A percentile compares a stretch with the other conserved stretches of the same genome.
Evolutionary conservation across 2,113 vertebrate species (phyloP).

Genomic region (Bujurquina vittata): DNA sequence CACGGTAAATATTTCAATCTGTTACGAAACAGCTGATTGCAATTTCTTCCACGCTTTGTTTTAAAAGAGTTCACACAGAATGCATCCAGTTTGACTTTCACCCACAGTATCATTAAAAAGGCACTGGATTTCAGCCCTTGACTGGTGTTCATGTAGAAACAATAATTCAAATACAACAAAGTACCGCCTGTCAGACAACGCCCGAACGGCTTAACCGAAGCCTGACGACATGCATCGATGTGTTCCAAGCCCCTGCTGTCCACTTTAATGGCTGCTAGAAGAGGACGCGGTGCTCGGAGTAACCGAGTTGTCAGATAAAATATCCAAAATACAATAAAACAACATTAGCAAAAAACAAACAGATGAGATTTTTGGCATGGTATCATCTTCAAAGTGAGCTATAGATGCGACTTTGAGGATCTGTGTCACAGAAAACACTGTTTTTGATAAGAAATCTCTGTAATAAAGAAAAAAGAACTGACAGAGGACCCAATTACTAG

Average conservation of each 20-base stretch:
- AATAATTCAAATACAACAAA: not conserved
- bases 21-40: slow-evolving; percentile 25
- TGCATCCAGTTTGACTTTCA: slow-evolving; percentile 16
- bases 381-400: not conserved
- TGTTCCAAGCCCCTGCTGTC: slow-evolving; percentile 32
- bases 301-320: slow-evolving; percentile 25
- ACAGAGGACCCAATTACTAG: not conserved
- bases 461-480: not conserved
- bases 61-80: slow-evolving; percentile 47
- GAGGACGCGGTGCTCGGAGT: not conserved
- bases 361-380: not conserved
- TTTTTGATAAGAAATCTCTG: not conserved
- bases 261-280: not conserved
- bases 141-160: slow-evolving; percentile 18
- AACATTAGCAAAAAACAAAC: not conserved
- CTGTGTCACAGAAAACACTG: not conserved
- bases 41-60: slow-evolving; percentile 44
- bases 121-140: slow-evolving; percentile 13
- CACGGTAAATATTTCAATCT: slow-evolving; percentile 48
- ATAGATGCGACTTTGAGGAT: not conserved
- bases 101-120: slow-evolving; percentile 20
- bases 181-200: not conserved
- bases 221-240: slow-evolving; percentile 2
- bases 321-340: not conserved
- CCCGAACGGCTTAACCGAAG: slow-evolving; percentile 21